Base-by-base conservation (phyloP, 2,888 invertebrate genomes). In the Clanis bilineata region DNA sequence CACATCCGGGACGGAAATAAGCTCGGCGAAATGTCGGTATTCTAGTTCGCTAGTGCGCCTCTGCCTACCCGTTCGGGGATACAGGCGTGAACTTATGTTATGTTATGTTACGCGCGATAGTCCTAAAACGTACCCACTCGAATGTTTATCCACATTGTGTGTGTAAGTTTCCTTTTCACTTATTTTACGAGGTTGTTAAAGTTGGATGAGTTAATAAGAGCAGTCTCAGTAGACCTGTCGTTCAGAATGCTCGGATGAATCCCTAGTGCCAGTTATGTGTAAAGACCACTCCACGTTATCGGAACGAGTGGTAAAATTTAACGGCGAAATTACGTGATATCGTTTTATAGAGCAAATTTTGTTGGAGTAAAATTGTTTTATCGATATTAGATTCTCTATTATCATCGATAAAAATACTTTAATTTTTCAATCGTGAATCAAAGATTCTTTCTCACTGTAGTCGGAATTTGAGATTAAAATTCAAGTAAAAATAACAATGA, bases 201-300 rank as follows among this genome's bases (percentile, higher is more conserved):
- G 70, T 82, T 76, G 74, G 68, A 74, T 67, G 76, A 76, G 78
- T 76, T 79, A 79, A 77, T 77, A 82, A 80, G 76, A 77, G 72
- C 66, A 62, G 67, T 74, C 73, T 69, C 69, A 6, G 21, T 71
- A 63, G 75, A 68, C 66, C 61, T 63, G 28, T 62, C 63, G 67
- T 65, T 72, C 70, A 70, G 69, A 62, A 62, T 65, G 66, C 64
- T 64, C 66, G 69, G 70, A 57, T 71, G 73, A 73, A 67, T 68
- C 74, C 60, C 67, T 65, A 66, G 59, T 45, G 58, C 23, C 58
- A 59, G 65, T 59, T 62, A 62, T 56, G 54, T 61, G 57, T 62
- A 58, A 63, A 63, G 59, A 57, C 62, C 61, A 54, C 61, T 66
- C 65, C 67, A 60, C 32, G 62, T 64, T 64, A 58, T 47, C 38